Evolutionary conservation across 2,888 invertebrate genomes (phyloP).

Genomic region (Cephonodes hylas): DNA sequence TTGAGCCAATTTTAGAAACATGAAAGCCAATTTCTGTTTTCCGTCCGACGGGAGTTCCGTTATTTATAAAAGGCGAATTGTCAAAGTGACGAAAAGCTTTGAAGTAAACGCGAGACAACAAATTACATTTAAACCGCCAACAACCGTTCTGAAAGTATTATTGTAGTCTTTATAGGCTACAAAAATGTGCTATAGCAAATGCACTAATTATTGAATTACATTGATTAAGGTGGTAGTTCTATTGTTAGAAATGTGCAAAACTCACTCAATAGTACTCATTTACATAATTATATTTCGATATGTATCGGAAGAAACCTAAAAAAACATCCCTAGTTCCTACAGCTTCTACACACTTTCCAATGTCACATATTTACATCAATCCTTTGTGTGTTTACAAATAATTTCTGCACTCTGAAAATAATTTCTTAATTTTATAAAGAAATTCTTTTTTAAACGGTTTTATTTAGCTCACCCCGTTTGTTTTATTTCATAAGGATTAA

Average conservation of each 20-base stretch:
- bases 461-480: no score
- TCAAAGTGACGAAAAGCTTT: conserved; percentile 9
- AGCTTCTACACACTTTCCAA: no score
- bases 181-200: background rate
- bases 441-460: no score
- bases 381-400: no score
- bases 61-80: conserved; percentile 5
- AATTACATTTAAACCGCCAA: conserved; percentile 3
- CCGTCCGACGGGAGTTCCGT: background rate
- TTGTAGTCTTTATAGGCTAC: background rate
- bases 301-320: no score
- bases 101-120: background rate
- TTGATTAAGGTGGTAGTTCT: background rate
- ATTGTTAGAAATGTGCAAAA: conserved; percentile 2
- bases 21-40: background rate
- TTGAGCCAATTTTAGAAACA: conserved; percentile 5
- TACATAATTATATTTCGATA: no score
- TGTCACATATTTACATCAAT: no score
- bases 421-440: no score
- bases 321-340: no score
- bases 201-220: conserved; percentile 4
- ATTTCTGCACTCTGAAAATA: no score
- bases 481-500: no score
- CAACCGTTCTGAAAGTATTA: background rate
- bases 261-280: no score